Conservation (phyloP, 2,113 vertebrate species). For the Cynoglossus semilaevis region DNA sequence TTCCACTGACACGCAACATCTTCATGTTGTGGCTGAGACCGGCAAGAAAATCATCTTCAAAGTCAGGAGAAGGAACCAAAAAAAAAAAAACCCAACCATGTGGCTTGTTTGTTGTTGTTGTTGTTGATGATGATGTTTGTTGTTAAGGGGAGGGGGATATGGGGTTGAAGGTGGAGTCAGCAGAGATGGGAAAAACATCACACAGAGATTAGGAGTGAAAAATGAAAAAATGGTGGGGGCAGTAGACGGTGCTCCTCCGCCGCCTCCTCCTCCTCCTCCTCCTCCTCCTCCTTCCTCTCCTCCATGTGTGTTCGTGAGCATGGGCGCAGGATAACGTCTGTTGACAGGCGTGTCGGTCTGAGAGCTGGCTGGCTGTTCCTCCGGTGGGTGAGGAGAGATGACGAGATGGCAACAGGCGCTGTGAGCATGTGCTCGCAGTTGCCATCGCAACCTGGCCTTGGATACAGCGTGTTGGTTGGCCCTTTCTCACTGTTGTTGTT, state of each 20-base stretch:
- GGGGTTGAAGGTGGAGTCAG: constrained; percentile 21
- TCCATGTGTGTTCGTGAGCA: constrained; percentile 24
- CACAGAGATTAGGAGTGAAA: constrained; percentile 52
- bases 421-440: constrained; percentile 73
- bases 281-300: constrained; percentile 53
- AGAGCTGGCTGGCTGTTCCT: constrained; percentile 65
- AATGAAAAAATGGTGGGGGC: no score
- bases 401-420: constrained; percentile 76
- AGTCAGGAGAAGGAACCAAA: constrained; percentile 28
- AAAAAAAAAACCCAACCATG: constrained; percentile 67
- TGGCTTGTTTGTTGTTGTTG: constrained; percentile 67
- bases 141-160: constrained; percentile 32
- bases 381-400: constrained; percentile 49
- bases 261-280: constrained; percentile 49
- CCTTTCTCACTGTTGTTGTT: constrained; percentile 73
- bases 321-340: constrained; percentile 34
- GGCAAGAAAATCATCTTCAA: no score
- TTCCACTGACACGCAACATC: constrained; percentile 17
- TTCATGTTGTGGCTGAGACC: not conserved
- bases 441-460: constrained; percentile 75
- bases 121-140: constrained; percentile 37
- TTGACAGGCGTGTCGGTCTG: constrained; percentile 56
- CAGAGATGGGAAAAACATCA: constrained; percentile 59
- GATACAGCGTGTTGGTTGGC: constrained; percentile 82
- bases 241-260: constrained; percentile 30